Percentiles rank a stretch among this genome's conserved stretches.
Evolutionary conservation across 2,888 invertebrate species (phyloP).

Genomic region (Chrysolina haemoptera): DNA sequence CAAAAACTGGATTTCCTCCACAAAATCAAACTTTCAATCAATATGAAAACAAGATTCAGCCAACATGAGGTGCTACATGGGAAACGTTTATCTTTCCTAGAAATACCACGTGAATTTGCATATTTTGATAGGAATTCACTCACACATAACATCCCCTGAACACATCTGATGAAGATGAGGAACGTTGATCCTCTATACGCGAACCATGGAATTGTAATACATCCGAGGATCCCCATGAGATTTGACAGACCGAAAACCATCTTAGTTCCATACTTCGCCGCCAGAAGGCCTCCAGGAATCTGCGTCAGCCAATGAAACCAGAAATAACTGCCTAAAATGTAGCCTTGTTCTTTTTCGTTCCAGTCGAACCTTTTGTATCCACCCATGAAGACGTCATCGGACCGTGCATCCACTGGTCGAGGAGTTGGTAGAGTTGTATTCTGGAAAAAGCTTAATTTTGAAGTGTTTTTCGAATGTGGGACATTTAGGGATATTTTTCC

Average conservation of each 20-base stretch:
- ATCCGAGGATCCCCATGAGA: constrained; percentile 75
- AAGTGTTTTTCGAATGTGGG: no score
- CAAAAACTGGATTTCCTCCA: no score
- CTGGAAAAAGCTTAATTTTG: neutral
- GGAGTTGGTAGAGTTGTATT: neutral
- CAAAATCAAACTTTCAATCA: no score
- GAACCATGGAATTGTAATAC: constrained; percentile 78
- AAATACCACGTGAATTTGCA: no score
- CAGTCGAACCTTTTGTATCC: constrained; percentile 69
- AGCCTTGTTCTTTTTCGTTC: constrained; percentile 78
- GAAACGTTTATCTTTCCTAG: no score
- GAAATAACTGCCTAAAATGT: constrained; percentile 78
- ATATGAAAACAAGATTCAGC: no score
- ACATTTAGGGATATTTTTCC: no score
- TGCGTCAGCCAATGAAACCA: constrained; percentile 82
- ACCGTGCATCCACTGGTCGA: neutral
- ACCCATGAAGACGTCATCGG: neutral
- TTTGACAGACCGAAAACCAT: constrained; percentile 79
- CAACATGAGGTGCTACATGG: no score
- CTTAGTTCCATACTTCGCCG: constrained; percentile 81
- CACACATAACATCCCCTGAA: constrained; percentile 82
- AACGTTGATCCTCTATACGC: constrained; percentile 74
- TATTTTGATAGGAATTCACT: constrained; percentile 61
- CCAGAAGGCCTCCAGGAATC: constrained; percentile 81
- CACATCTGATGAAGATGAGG: constrained; percentile 74